phyloP scores from a whole-genome alignment of 2,888 invertebrate genomes.

The Drosophila mayaguana region DNA sequence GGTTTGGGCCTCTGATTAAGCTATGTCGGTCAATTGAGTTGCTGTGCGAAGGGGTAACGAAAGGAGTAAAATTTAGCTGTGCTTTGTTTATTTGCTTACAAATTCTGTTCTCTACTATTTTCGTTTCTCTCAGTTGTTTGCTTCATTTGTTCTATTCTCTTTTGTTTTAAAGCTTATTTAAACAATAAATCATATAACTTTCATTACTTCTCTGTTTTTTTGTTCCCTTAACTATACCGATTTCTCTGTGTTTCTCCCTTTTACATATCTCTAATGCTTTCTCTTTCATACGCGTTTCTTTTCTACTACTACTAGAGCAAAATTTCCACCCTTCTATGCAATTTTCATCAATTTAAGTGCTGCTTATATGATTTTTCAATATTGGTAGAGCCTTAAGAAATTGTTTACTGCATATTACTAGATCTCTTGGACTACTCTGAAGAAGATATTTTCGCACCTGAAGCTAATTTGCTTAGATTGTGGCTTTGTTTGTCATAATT shows the following conservation, averaged over 20 bases:
- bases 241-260: neutral
- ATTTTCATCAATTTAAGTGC: neutral
- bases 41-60: neutral
- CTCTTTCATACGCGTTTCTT: neutral
- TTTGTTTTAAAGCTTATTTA: neutral
- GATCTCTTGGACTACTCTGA: no score
- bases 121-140: neutral
- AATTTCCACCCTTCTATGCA: neutral
- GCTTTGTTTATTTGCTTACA: neutral
- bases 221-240: neutral
- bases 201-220: neutral
- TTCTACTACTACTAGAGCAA: neutral
- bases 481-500: neutral
- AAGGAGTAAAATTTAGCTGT: neutral
- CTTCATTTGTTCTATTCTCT: neutral
- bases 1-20: neutral
- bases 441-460: neutral
- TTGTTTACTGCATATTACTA: no score
- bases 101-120: neutral
- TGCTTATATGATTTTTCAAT: neutral
- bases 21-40: slow-evolving; percentile 6
- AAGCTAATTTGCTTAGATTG: neutral
- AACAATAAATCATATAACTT: neutral
- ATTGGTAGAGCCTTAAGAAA: no score
- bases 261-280: neutral